These are phyloP conservation scores for Cantharis rustica DNA, from an alignment of 2,888 invertebrate species.

Conservation along the genomic window DNA sequence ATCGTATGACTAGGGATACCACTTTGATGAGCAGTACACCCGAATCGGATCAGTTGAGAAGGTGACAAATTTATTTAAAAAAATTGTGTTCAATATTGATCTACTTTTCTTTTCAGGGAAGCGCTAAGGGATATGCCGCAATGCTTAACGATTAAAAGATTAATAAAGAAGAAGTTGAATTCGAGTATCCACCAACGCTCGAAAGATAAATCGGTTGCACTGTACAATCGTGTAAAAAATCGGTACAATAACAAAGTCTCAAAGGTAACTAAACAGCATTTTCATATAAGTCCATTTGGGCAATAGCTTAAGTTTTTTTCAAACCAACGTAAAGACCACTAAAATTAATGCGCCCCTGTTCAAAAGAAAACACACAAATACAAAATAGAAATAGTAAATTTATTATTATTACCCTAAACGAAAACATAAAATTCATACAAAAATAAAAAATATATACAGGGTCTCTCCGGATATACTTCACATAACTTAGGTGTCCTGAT, in stretches of 20 bases:
- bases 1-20: slow-evolving; percentile 68
- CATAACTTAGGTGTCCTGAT: too few species aligned
- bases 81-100: neutral
- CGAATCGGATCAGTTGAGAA: slow-evolving; percentile 64
- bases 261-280: slow-evolving; percentile 56
- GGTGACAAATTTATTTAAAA: slow-evolving; percentile 52
- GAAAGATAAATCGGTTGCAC: slow-evolving; percentile 60
- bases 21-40: slow-evolving; percentile 69
- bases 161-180: slow-evolving; percentile 67
- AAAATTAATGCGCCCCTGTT: too few species aligned
- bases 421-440: too few species aligned
- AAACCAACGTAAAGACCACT: too few species aligned
- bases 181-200: slow-evolving; percentile 63
- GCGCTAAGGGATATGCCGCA: slow-evolving; percentile 72
- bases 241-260: slow-evolving; percentile 61
- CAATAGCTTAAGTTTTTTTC: too few species aligned
- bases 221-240: slow-evolving; percentile 64
- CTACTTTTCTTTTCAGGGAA: slow-evolving; percentile 57
- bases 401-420: too few species aligned
- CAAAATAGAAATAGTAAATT: too few species aligned
- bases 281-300: neutral
- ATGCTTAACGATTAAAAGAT: slow-evolving; percentile 69
- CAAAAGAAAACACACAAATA: too few species aligned
- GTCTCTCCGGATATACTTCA: too few species aligned
- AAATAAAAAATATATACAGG: too few species aligned